phyloP scores from a whole-genome alignment of 2,797 vertebrate species.

The Lindbergichthys nudifrons region DNA sequence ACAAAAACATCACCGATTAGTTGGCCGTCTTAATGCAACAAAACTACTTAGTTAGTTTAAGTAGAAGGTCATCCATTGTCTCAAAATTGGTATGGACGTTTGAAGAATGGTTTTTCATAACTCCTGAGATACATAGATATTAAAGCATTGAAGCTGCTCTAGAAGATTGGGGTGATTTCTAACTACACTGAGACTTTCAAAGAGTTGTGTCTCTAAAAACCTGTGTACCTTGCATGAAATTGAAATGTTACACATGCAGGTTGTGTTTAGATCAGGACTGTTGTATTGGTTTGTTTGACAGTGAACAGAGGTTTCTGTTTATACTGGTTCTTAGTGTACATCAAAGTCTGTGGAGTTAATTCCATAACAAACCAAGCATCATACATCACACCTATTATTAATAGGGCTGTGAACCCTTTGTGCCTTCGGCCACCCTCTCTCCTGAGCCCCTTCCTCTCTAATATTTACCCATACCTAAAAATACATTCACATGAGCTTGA shows the following conservation, averaged over 20 bases:
- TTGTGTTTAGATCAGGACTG: neutral
- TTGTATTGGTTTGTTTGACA: neutral
- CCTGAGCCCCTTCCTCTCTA: neutral
- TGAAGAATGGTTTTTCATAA: neutral
- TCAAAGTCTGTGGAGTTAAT: conserved; percentile 29
- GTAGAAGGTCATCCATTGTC: too few relatives aligned
- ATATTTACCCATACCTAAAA: conserved; percentile 15
- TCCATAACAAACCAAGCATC: neutral
- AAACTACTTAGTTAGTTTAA: too few relatives aligned
- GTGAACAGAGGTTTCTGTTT: neutral
- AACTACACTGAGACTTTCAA: too few relatives aligned
- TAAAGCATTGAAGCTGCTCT: neutral
- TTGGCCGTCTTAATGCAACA: too few relatives aligned
- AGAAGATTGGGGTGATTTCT: too few relatives aligned
- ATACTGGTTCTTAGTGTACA: neutral
- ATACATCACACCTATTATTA: too few relatives aligned
- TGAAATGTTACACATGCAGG: neutral
- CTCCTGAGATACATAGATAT: too few relatives aligned
- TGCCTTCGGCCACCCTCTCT: conserved; percentile 3
- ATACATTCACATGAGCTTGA: conserved; percentile 19
- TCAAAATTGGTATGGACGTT: neutral
- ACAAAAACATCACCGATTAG: too few relatives aligned
- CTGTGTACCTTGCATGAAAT: neutral
- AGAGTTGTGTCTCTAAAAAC: too few relatives aligned
- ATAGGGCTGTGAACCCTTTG: conserved; percentile 30